Base-by-base conservation (phyloP, 2,797 vertebrate species). In the Phataginus tetradactyla region DNA sequence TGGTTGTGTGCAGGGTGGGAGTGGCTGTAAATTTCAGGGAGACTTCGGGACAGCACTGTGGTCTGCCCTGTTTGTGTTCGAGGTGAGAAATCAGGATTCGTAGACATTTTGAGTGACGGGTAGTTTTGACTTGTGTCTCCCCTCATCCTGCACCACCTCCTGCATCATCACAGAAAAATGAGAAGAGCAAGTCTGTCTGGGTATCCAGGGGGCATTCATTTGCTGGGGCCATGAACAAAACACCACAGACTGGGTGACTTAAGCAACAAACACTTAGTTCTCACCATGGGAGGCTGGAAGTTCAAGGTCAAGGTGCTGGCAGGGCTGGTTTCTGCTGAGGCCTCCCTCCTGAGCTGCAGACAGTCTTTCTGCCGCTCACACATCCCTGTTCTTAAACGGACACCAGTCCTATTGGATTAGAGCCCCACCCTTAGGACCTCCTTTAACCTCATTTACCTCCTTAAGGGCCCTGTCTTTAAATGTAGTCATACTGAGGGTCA, bases 11-110 rank as follows among this genome's bases (percentile, higher is more conserved):
- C n/a, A 25, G 27, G 42, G 17, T 0, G 32, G 84, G 59, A 12
- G 64, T 61, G 64, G 63, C 61, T 90, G 91, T 61, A 15, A 9
- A 42, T 80, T 86, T 86, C 21, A 74, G 81, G 21, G 45, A 37
- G 29, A 42, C 79, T 23, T 89, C 37, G 7, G 23, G 51, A 32
- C 27, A 39, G 37, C 3, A 0, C 5, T 37, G 2, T 29, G 20
- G 20, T 42, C n/a, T 5, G 10, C 39, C 63, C 29, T 32, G 7
- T 51, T 32, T 37, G 37, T 68, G 15, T 84, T 61, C 23, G 6
- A 25, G 32, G 29, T 3, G 21, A 61, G 85, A 85, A 49, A 15
- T n/a, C 13, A 14, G 81, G 25, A 17, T 39, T 64, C 78, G 69
- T 71, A 39, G 72, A 45, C 86, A 27, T 25, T 21, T 32, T 6